Percentiles rank a stretch among this genome's conserved stretches.
Conservation (phyloP, 2,113 vertebrate genomes). For the Chlorodrepanis virens region DNA sequence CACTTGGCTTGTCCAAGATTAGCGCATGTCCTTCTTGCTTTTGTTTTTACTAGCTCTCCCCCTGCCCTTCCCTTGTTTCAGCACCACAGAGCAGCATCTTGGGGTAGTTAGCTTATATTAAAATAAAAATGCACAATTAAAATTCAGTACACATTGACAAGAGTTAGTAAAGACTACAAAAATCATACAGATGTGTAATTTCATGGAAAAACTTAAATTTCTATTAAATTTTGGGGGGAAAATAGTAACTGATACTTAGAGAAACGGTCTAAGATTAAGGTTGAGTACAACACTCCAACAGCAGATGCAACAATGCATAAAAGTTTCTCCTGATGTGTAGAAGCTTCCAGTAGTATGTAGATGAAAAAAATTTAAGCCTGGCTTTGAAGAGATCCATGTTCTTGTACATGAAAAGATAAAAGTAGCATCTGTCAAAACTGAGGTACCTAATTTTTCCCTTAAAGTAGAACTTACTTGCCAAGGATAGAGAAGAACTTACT, state of each 20-base stretch:
- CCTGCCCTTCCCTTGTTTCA: neutral
- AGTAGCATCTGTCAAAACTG: neutral
- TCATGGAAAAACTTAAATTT: neutral
- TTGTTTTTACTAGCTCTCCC: neutral
- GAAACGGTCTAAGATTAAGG: neutral
- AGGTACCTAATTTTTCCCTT: neutral
- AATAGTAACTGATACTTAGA: neutral
- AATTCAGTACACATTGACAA: neutral
- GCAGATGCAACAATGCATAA: neutral
- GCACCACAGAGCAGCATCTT: neutral
- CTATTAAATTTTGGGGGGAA: neutral
- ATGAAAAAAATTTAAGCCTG: neutral
- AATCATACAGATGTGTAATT: neutral
- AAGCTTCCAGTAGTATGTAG: neutral
- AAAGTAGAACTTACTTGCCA: neutral
- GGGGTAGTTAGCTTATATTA: neutral
- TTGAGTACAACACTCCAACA: neutral
- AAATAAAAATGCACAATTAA: neutral
- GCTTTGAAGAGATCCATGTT: neutral
- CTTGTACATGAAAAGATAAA: neutral
- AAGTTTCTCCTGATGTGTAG: neutral
- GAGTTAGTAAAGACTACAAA: neutral
- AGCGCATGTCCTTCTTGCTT: constrained; percentile 28
- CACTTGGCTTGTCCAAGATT: neutral
- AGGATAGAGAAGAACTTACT: neutral